Evolutionary conservation across 1,140 invertebrate genomes (phyloP).

Genomic region (Zeugodacus cucurbitae): DNA sequence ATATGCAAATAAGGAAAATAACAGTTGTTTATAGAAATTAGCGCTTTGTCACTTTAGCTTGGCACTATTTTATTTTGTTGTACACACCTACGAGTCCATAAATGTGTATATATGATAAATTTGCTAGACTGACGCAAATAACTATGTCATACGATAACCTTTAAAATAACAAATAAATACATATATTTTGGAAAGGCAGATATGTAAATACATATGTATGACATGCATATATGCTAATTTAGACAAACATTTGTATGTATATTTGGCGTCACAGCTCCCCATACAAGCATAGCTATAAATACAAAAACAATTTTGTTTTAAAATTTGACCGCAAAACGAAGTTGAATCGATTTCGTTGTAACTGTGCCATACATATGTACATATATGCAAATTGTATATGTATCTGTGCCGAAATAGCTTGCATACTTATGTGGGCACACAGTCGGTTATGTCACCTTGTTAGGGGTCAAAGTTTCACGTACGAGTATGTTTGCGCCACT

Average conservation of each 20-base stretch:
- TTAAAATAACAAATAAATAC: no score
- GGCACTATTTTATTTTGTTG: no score
- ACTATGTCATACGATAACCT: no score
- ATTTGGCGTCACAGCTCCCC: no score
- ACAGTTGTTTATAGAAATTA: no score
- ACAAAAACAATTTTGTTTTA: not conserved
- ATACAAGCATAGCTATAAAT: not conserved
- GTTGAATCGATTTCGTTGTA: not conserved
- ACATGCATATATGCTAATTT: no score
- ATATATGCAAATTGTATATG: not conserved
- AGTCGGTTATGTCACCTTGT: constrained; percentile 2
- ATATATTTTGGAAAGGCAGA: no score
- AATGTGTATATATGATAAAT: not conserved
- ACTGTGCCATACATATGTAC: not conserved
- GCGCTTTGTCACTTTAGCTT: no score
- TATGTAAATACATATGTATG: no score
- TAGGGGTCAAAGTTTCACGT: not conserved
- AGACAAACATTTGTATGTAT: no score
- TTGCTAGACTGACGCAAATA: not conserved
- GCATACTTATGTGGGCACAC: not conserved
- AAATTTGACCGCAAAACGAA: not conserved
- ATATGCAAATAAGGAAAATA: no score
- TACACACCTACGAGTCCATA: no score
- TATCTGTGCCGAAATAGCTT: not conserved
- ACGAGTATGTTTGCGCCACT: not conserved